A percentile compares a stretch with the other conserved stretches of the same genome.
phyloP scores from a whole-genome alignment of 2,113 vertebrate genomes.

The Etia nguti region DNA sequence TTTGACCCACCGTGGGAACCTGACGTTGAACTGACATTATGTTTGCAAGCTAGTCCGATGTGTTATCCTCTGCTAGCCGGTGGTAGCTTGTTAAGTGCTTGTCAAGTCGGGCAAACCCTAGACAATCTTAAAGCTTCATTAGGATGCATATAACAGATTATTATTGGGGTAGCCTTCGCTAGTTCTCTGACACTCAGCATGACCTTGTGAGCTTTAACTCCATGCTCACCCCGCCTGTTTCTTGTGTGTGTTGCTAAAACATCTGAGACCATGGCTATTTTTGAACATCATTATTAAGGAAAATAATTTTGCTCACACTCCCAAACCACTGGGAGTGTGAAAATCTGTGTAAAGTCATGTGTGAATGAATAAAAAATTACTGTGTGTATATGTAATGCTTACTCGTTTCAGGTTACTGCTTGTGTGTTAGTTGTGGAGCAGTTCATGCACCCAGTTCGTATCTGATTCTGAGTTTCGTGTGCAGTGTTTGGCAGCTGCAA shows the following conservation, averaged over 20 bases:
- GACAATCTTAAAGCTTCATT: background rate
- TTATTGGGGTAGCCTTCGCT: background rate
- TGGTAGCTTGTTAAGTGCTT: background rate
- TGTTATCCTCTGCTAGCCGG: background rate
- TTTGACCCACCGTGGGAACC: background rate
- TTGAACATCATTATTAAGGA: background rate
- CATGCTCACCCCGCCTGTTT: background rate
- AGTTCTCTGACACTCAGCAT: background rate
- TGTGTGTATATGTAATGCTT: background rate
- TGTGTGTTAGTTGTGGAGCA: background rate
- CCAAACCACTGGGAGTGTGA: background rate
- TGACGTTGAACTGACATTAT: background rate
- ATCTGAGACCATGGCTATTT: background rate
- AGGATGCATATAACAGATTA: background rate
- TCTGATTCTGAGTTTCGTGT: background rate
- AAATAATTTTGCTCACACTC: background rate
- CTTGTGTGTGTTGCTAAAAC: background rate
- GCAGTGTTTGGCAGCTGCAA: background rate
- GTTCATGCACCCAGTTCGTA: background rate
- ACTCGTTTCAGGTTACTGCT: background rate
- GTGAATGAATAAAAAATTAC: background rate
- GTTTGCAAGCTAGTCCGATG: background rate
- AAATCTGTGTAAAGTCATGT: background rate
- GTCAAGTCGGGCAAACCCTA: background rate
- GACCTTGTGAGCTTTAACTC: constrained; percentile 49